A percentile compares a stretch with the other conserved stretches of the same genome.
Evolutionary conservation across 2,888 invertebrate genomes (phyloP).

Genomic region (Ennomos fuscantarius): DNA sequence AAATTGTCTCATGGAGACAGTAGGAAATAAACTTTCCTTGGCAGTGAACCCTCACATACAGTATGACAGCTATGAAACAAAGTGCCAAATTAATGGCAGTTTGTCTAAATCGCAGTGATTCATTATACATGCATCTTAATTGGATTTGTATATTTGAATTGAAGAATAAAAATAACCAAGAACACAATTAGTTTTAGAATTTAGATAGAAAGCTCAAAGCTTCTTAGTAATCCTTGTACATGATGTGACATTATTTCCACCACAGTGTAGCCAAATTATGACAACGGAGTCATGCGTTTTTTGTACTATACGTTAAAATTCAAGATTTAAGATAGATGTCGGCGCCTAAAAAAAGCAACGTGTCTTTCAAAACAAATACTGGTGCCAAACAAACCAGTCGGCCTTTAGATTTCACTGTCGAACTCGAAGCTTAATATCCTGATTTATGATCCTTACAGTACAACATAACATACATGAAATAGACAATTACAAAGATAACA

Average conservation of each 20-base stretch:
- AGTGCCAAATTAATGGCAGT: conserved; percentile 65
- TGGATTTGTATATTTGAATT: conserved; percentile 15
- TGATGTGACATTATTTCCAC: conserved; percentile 1
- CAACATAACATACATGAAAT: conserved; percentile 13
- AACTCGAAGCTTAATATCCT: conserved; percentile 19
- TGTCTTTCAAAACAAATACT: conserved; percentile 22
- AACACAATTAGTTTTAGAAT: conserved; percentile 5
- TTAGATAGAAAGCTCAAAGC: conserved; percentile 1
- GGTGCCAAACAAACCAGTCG: conserved; percentile 30
- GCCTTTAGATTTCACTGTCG: conserved; percentile 32
- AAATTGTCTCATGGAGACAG: conserved; percentile 68
- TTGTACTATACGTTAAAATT: neutral
- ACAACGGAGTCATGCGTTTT: conserved; percentile 5
- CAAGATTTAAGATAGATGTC: conserved; percentile 1
- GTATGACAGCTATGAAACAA: conserved; percentile 53
- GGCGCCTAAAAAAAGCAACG: conserved; percentile 16
- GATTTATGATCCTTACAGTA: conserved; percentile 27
- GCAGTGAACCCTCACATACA: conserved; percentile 55
- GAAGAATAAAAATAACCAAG: conserved; percentile 9
- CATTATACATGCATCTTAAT: conserved; percentile 22
- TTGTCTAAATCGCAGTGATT: conserved; percentile 41
- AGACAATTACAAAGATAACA: neutral
- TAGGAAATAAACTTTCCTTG: conserved; percentile 69
- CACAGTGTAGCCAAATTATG: conserved; percentile 1
- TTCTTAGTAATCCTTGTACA: neutral